Conservation (phyloP, 2,888 invertebrate species). For the Dorcus parallelipipedus region DNA sequence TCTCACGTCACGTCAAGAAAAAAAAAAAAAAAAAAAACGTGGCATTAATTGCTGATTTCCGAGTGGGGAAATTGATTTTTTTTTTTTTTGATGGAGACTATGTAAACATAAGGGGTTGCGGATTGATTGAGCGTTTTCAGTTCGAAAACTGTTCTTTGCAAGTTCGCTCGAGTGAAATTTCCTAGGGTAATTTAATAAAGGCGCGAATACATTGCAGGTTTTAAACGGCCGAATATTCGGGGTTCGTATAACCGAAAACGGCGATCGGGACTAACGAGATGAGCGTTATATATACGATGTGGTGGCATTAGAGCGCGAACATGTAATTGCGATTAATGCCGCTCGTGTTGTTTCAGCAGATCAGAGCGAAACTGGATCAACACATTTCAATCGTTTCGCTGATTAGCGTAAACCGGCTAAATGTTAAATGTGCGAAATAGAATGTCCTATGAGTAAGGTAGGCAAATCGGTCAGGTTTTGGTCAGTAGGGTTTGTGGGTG, state of each 20-base stretch:
- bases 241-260: slow-evolving; percentile 13
- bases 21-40: too few relatives aligned
- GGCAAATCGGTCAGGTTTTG: neutral
- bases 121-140: too few relatives aligned
- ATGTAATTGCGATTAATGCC: slow-evolving; percentile 19
- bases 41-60: too few relatives aligned
- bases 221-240: too few relatives aligned
- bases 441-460: neutral
- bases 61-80: too few relatives aligned
- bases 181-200: too few relatives aligned
- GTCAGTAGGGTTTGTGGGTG: neutral
- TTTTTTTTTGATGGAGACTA: too few relatives aligned
- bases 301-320: slow-evolving; percentile 15
- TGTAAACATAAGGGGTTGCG: too few relatives aligned
- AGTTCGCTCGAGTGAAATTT: too few relatives aligned
- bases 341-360: slow-evolving; percentile 15
- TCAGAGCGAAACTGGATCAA: slow-evolving; percentile 17
- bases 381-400: slow-evolving; percentile 18
- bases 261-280: slow-evolving; percentile 9
- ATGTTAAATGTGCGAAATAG: slow-evolving; percentile 12
- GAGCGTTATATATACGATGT: slow-evolving; percentile 16
- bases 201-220: too few relatives aligned
- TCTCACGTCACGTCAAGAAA: too few relatives aligned
- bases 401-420: slow-evolving; percentile 14
- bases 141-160: too few relatives aligned